These are phyloP conservation scores for Rhopalosiphum padi DNA, from an alignment of 1,140 invertebrate genomes.

Conservation along the genomic window DNA sequence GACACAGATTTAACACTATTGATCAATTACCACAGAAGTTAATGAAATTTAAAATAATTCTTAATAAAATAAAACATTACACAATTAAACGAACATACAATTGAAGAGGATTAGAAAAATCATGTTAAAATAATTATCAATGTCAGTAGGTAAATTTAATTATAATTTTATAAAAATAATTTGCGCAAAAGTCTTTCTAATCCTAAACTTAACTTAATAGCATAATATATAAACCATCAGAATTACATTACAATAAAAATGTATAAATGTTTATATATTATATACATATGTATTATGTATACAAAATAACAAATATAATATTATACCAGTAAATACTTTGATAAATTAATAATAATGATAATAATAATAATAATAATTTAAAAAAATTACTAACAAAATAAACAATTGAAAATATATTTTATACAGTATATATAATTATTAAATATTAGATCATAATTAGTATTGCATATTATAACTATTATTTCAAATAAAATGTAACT, in stretches of 20 bases:
- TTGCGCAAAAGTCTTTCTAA: constrained; percentile 25
- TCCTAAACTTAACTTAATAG: constrained; percentile 30
- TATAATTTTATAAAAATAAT: constrained; percentile 41
- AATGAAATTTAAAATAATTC: too few species aligned
- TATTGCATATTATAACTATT: background rate
- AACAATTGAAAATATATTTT: constrained; percentile 17
- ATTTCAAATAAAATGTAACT: background rate
- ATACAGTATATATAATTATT: background rate
- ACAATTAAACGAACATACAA: background rate
- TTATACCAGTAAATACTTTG: background rate
- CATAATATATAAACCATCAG: constrained; percentile 22
- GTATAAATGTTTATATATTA: constrained; percentile 34
- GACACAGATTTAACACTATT: background rate
- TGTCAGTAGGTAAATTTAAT: background rate
- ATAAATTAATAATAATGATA: background rate
- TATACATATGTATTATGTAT: background rate
- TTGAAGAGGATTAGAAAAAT: background rate
- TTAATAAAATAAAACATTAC: background rate
- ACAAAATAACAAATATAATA: constrained; percentile 47
- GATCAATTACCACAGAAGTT: background rate
- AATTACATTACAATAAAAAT: constrained; percentile 25
- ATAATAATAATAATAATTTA: background rate
- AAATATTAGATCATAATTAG: background rate
- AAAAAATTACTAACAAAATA: background rate
- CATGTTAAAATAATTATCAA: background rate